Conservation (phyloP, 2,797 vertebrate species). For the Pogonophryne albipinna region DNA sequence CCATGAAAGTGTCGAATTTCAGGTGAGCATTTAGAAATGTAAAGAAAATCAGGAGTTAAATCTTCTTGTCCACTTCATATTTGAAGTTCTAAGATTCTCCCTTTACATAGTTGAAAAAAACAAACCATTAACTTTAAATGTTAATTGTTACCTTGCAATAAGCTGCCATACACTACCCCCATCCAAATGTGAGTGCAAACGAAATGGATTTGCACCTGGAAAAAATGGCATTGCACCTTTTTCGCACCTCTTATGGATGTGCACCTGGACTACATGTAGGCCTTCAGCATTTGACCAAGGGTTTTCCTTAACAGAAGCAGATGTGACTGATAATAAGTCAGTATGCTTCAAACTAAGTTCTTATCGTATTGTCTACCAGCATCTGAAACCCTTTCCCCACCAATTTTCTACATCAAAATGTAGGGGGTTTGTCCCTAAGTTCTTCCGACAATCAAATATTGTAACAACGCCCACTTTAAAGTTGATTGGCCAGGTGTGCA, state of each 20-base stretch:
- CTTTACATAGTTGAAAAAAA: not conserved
- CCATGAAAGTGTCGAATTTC: not conserved
- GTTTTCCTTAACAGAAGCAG: constrained; percentile 16
- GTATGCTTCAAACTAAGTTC: not conserved
- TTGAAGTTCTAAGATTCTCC: not conserved
- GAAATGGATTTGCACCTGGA: not conserved
- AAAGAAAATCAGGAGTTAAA: not conserved
- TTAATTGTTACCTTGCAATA: too few relatives aligned
- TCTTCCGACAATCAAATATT: too few relatives aligned
- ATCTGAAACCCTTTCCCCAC: not conserved
- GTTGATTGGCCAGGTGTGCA: not conserved
- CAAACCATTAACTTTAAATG: not conserved
- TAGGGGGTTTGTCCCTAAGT: too few relatives aligned
- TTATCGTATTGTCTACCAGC: not conserved
- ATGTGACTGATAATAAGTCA: constrained; percentile 1
- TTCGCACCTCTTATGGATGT: too few relatives aligned
- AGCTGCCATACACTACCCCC: too few relatives aligned
- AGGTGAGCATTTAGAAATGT: not conserved
- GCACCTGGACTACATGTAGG: too few relatives aligned
- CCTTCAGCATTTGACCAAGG: not conserved
- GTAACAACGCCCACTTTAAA: too few relatives aligned
- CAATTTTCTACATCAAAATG: not conserved
- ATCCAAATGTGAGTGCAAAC: not conserved
- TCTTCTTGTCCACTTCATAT: not conserved
- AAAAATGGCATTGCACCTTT: too few relatives aligned